These are phyloP conservation scores for Archaeoteleia sp. DNA, from an alignment of 2,888 invertebrate genomes.

Conservation along the genomic window DNA sequence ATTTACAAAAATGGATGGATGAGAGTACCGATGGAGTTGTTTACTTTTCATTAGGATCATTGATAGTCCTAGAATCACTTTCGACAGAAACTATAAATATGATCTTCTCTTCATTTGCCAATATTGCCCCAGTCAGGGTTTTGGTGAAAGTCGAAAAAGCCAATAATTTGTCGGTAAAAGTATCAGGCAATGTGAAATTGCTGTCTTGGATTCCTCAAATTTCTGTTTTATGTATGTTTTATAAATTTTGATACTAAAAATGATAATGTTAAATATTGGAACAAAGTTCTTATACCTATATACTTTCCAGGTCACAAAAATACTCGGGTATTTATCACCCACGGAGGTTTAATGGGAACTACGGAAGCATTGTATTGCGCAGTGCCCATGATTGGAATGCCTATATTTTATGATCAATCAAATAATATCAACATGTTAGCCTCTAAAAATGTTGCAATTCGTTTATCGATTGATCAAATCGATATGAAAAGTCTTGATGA, in stretches of 20 bases:
- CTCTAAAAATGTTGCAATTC: slow-evolving; percentile 40
- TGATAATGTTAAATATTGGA: too few relatives aligned
- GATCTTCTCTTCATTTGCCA: slow-evolving; percentile 61
- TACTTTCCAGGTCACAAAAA: slow-evolving; percentile 54
- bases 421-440: slow-evolving; percentile 59
- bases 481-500: too few relatives aligned
- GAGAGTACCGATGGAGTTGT: slow-evolving; percentile 64
- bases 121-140: slow-evolving; percentile 64
- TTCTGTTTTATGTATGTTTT: slow-evolving; percentile 59
- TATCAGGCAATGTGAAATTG: slow-evolving; percentile 65
- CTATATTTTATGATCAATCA: slow-evolving; percentile 58
- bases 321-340: slow-evolving; percentile 66
- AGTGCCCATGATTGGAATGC: slow-evolving; percentile 61
- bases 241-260: too few relatives aligned
- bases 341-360: slow-evolving; percentile 61
- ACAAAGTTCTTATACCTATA: too few relatives aligned
- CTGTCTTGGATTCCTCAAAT: slow-evolving; percentile 65
- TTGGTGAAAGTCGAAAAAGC: slow-evolving; percentile 62
- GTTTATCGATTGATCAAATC: too few relatives aligned
- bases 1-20: slow-evolving; percentile 67
- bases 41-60: slow-evolving; percentile 68
- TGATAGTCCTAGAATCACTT: slow-evolving; percentile 64
- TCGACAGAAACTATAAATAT: slow-evolving; percentile 47
- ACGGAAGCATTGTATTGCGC: slow-evolving; percentile 58
- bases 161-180: slow-evolving; percentile 54